Conservation (phyloP, 2,113 vertebrate genomes). For the Siniperca chuatsi region DNA sequence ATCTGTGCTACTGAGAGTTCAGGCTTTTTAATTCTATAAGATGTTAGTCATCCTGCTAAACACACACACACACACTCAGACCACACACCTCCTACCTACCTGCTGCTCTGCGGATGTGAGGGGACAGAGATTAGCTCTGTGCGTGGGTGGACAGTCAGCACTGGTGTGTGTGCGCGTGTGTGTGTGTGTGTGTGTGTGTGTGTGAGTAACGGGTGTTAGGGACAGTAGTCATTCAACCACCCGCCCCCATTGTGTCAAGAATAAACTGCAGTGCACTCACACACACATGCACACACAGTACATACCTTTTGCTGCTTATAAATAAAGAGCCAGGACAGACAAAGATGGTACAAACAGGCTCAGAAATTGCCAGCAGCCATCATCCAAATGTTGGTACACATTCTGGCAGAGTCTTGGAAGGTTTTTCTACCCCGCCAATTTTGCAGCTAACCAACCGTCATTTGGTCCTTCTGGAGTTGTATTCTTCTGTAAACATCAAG, state of each 20-base stretch:
- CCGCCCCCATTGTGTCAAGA: constrained; percentile 65
- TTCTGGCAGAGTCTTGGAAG: constrained; percentile 13
- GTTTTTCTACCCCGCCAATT: constrained; percentile 28
- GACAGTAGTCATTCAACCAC: constrained; percentile 73
- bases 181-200: constrained; percentile 46
- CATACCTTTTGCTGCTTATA: constrained; percentile 20
- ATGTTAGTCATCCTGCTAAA: constrained; percentile 63
- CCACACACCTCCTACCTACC: constrained; percentile 76
- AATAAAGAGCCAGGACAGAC: constrained; percentile 22
- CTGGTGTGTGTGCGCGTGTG: constrained; percentile 31
- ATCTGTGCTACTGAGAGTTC: constrained; percentile 62
- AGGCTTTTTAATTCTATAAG: constrained; percentile 57
- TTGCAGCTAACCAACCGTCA: background rate
- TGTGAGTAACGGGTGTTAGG: constrained; percentile 55
- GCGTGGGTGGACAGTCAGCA: constrained; percentile 60
- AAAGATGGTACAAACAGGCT: constrained; percentile 2
- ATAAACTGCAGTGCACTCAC: constrained; percentile 46
- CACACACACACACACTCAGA: constrained; percentile 48
- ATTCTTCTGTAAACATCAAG: constrained; percentile 43
- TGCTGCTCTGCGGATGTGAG: constrained; percentile 75
- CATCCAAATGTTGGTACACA: background rate
- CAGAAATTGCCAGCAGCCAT: constrained; percentile 5
- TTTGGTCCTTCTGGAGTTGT: constrained; percentile 24
- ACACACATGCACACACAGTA: constrained; percentile 42
- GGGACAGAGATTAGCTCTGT: constrained; percentile 58